Conservation (phyloP, 2,113 vertebrate species). For the Callocephalon fimbriatum region DNA sequence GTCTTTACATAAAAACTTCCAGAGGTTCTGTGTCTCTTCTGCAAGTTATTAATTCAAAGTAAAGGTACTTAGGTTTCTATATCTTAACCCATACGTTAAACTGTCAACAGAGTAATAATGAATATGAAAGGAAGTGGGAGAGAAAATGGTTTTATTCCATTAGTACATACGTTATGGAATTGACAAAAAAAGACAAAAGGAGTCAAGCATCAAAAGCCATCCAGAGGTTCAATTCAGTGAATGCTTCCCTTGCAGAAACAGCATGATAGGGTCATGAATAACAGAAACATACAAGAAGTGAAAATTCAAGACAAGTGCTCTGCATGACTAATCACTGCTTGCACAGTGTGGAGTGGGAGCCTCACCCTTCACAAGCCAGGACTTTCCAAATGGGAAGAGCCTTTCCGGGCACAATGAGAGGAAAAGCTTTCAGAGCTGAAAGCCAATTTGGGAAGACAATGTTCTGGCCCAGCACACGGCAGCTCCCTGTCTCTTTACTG, state of each 20-base stretch:
- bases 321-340: background rate
- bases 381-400: background rate
- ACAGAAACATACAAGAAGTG: background rate
- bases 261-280: background rate
- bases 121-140: background rate
- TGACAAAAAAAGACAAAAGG: background rate
- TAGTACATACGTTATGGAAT: background rate
- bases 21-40: background rate
- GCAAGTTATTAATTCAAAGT: background rate
- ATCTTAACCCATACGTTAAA: background rate
- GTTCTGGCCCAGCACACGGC: background rate
- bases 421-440: background rate
- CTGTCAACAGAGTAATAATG: background rate
- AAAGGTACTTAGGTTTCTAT: background rate
- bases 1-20: background rate
- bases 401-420: background rate
- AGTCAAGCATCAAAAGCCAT: background rate
- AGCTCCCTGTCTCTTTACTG: background rate
- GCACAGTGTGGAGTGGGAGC: accelerated
- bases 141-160: background rate
- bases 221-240: background rate
- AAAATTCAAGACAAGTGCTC: background rate
- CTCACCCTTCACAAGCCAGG: background rate
- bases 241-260: background rate
- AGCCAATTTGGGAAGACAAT: background rate